Percentiles rank a stretch among this genome's conserved stretches.
phyloP scores from a whole-genome alignment of 2,888 invertebrate species.

The Stegophylla sp. region DNA sequence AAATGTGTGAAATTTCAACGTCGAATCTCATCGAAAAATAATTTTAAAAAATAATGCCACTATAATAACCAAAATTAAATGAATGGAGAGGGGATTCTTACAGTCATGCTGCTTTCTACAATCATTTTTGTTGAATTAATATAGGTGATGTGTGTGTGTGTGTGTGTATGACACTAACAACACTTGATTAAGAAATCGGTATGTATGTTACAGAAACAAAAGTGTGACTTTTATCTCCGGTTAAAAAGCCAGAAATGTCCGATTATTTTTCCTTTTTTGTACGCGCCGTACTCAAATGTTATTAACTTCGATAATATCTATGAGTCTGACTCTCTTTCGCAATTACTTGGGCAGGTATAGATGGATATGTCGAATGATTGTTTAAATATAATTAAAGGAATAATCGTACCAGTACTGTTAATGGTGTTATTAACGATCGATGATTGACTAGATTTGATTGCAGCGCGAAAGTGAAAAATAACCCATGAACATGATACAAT shows the following conservation, averaged over 20 bases:
- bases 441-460: constrained; percentile 34
- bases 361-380: constrained; percentile 5
- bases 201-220: background rate
- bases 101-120: constrained; percentile 36
- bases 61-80: background rate
- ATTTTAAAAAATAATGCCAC: constrained; percentile 12
- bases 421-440: constrained; percentile 16
- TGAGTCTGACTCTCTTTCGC: background rate
- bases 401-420: constrained; percentile 5
- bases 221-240: background rate
- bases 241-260: background rate
- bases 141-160: background rate
- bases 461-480: constrained; percentile 45
- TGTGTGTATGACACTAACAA: background rate
- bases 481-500: constrained; percentile 5
- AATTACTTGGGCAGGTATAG: too few relatives aligned
- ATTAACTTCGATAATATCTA: constrained; percentile 3
- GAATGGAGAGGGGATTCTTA: constrained; percentile 30
- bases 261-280: background rate
- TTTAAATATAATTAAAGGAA: background rate
- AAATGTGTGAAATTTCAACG: constrained; percentile 22
- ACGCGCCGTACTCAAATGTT: background rate
- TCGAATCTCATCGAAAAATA: background rate
- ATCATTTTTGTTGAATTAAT: background rate
- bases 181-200: constrained; percentile 7